These are phyloP conservation scores for Typhlomys cinereus DNA, from an alignment of 2,113 vertebrate genomes.

Conservation along the genomic window DNA sequence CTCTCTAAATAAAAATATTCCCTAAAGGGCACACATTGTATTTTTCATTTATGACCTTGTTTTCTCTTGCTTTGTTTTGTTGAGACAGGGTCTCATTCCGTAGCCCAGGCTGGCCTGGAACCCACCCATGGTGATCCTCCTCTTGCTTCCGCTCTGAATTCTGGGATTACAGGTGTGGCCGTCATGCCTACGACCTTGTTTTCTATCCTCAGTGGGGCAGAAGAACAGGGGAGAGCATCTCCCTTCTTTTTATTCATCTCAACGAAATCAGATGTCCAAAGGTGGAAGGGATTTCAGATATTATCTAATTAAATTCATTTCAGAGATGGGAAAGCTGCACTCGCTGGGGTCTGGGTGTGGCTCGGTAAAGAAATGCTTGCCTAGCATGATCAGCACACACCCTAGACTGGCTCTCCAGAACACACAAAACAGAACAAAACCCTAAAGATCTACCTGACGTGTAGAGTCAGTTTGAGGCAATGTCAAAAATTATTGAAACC, in stretches of 20 bases:
- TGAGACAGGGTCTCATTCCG: neutral
- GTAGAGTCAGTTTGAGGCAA: neutral
- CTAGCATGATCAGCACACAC: neutral
- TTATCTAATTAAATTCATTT: constrained; percentile 36
- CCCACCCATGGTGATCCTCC: neutral
- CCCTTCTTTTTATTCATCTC: constrained; percentile 22
- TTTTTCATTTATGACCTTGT: constrained; percentile 20
- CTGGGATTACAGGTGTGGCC: neutral
- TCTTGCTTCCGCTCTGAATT: neutral
- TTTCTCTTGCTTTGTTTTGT: neutral
- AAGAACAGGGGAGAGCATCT: neutral
- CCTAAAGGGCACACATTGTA: neutral
- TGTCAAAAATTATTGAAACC: neutral
- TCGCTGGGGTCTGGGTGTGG: neutral
- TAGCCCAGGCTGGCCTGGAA: neutral
- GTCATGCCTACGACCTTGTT: neutral
- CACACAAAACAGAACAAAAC: neutral
- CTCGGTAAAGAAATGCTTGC: neutral
- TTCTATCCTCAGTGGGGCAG: neutral
- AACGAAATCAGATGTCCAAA: constrained; percentile 16
- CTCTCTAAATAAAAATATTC: too few relatives aligned
- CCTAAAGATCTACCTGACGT: neutral
- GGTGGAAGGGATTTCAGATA: neutral
- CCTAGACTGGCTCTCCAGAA: neutral
- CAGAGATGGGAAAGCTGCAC: neutral